These are phyloP conservation scores for Isaurus tuberculatus DNA, from an alignment of 92 coral and sea anemone species.

Conservation along the genomic window DNA sequence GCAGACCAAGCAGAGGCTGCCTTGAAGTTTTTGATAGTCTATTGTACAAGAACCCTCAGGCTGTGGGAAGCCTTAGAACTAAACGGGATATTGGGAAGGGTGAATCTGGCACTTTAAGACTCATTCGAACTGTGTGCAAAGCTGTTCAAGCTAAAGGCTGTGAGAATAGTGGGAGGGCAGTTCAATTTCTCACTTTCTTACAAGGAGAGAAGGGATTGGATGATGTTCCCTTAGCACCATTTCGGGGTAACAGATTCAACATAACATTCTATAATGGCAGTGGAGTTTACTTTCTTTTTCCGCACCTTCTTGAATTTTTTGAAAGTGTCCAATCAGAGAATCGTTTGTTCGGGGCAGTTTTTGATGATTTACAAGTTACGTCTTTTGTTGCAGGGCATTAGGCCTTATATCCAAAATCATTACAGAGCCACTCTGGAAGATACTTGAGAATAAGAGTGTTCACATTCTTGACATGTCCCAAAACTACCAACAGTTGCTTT, in stretches of 20 bases:
- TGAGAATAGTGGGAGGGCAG: conserved; percentile 15
- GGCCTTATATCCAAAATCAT: conserved; percentile 15
- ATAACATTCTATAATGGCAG: conserved; percentile 15
- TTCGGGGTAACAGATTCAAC: conserved; percentile 10
- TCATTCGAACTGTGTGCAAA: conserved; percentile 17
- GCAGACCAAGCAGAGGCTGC: conserved; percentile 28
- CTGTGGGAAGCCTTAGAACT: conserved; percentile 19
- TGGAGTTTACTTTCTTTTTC: conserved; percentile 21
- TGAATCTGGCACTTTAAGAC: conserved; percentile 17
- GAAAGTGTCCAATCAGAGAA: conserved; percentile 18
- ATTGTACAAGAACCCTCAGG: conserved; percentile 1
- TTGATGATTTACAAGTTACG: conserved; percentile 15
- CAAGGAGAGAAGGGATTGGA: conserved; percentile 19
- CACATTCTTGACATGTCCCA: conserved; percentile 3
- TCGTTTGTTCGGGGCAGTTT: conserved; percentile 11
- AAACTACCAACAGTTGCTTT: conserved; percentile 9
- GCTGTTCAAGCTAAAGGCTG: conserved; percentile 13
- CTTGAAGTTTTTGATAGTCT: conserved; percentile 14
- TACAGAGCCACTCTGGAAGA: conserved; percentile 22
- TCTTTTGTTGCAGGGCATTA: conserved; percentile 12
- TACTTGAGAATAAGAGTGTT: conserved; percentile 1
- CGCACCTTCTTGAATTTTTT: conserved; percentile 16
- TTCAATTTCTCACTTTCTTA: conserved; percentile 17
- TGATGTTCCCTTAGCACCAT: conserved; percentile 9
- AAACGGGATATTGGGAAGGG: conserved; percentile 10